Conservation (phyloP, 2,113 vertebrate species). For the Carettochelys insculpta region DNA sequence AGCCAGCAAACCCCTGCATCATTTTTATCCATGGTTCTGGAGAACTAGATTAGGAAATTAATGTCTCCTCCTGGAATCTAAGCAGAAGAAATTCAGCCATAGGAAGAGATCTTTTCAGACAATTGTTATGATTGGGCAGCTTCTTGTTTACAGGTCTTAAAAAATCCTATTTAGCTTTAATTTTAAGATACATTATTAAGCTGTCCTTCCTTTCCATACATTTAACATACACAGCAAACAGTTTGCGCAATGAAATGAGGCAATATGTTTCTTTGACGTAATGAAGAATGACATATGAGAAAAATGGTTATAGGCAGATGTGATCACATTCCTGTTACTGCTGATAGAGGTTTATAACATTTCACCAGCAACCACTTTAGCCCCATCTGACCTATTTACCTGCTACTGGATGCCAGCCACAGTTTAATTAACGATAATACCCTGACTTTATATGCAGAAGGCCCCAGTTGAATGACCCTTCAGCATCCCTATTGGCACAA, state of each 20-base stretch:
- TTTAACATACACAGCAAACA: neutral
- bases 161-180: neutral
- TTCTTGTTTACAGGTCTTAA: neutral
- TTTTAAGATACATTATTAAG: neutral
- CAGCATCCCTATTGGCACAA: neutral
- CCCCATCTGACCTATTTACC: slow-evolving; percentile 48
- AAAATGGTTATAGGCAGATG: neutral
- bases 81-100: neutral
- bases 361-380: slow-evolving; percentile 12
- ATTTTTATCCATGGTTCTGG: neutral
- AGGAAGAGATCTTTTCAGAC: neutral
- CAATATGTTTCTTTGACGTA: slow-evolving; percentile 9
- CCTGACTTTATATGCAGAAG: neutral
- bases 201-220: neutral
- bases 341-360: slow-evolving; percentile 2
- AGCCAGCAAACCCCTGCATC: neutral
- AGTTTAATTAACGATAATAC: slow-evolving; percentile 14
- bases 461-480: neutral
- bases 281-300: slow-evolving; percentile 37
- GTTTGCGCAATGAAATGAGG: neutral
- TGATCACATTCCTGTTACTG: slow-evolving; percentile 14
- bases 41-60: neutral
- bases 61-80: neutral
- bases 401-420: neutral
- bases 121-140: neutral